A percentile compares a stretch with the other conserved stretches of the same genome.
These are phyloP conservation scores for Equus quagga DNA, from an alignment of 2,113 vertebrate genomes.

Conservation along the genomic window DNA sequence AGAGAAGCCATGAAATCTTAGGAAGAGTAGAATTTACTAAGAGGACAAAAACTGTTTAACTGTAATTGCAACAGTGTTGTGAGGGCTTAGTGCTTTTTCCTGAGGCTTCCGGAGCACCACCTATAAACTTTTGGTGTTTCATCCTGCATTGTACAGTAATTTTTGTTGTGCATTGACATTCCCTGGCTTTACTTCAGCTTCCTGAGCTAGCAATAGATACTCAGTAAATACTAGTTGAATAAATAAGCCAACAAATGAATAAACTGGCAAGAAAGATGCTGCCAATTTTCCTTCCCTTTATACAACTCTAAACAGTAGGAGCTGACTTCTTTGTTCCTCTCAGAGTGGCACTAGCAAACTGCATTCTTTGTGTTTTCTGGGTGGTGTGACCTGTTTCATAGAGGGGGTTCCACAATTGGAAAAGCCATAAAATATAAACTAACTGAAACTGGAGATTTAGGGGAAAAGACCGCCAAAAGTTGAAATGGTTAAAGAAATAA, in stretches of 20 bases:
- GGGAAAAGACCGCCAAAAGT: background rate
- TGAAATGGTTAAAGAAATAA: background rate
- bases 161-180: background rate
- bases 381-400: background rate
- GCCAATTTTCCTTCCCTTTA: background rate
- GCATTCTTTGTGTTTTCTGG: background rate
- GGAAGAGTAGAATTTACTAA: background rate
- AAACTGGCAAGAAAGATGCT: background rate
- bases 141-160: background rate
- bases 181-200: background rate
- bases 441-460: constrained; percentile 7
- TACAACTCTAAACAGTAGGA: background rate
- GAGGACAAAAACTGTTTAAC: background rate
- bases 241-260: background rate
- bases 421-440: background rate
- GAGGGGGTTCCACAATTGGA: background rate
- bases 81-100: background rate
- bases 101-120: background rate
- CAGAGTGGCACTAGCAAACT: background rate
- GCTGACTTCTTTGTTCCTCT: background rate
- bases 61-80: background rate
- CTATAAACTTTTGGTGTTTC: background rate
- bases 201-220: background rate
- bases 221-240: background rate
- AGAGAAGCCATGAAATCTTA: background rate